Percentiles rank a stretch among this genome's conserved stretches.
Conservation (phyloP, 2,113 vertebrate genomes). For the Electrona antarctica region DNA sequence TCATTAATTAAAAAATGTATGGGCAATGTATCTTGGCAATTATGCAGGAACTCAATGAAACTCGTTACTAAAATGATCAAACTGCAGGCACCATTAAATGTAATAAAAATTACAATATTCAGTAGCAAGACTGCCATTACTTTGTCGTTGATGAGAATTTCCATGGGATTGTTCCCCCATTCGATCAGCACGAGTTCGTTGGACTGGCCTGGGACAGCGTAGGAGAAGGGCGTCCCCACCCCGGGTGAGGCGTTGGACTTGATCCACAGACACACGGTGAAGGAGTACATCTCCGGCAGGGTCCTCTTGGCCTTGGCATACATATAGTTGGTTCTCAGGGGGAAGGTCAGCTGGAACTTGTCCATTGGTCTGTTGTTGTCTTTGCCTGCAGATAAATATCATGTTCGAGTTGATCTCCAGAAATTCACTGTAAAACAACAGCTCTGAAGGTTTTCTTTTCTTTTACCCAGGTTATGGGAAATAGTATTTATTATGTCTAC, state of each 20-base stretch:
- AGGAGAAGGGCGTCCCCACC: constrained; percentile 94
- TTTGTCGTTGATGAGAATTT: constrained; percentile 98
- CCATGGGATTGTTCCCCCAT: constrained; percentile 98
- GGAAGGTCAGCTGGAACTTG: constrained; percentile 95
- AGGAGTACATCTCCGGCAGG: constrained; percentile 96
- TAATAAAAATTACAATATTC: no score
- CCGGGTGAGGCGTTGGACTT: constrained; percentile 93
- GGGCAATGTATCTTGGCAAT: no score
- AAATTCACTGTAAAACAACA: no score
- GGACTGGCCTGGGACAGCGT: constrained; percentile 91
- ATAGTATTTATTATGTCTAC: no score
- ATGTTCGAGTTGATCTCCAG: background rate
- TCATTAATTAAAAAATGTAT: no score
- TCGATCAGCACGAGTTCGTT: constrained; percentile 98
- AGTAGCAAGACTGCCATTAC: constrained; percentile 63
- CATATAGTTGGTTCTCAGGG: constrained; percentile 97
- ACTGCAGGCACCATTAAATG: no score
- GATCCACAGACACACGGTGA: constrained; percentile 96
- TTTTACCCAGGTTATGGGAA: background rate
- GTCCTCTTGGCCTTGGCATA: constrained; percentile 95
- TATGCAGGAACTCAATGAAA: no score
- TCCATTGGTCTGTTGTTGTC: constrained; percentile 87
- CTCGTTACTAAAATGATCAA: no score
- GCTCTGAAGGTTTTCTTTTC: background rate
- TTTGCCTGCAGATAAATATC: constrained; percentile 69